phyloP scores from a whole-genome alignment of 2,113 vertebrate species.

The Pterocles gutturalis region DNA sequence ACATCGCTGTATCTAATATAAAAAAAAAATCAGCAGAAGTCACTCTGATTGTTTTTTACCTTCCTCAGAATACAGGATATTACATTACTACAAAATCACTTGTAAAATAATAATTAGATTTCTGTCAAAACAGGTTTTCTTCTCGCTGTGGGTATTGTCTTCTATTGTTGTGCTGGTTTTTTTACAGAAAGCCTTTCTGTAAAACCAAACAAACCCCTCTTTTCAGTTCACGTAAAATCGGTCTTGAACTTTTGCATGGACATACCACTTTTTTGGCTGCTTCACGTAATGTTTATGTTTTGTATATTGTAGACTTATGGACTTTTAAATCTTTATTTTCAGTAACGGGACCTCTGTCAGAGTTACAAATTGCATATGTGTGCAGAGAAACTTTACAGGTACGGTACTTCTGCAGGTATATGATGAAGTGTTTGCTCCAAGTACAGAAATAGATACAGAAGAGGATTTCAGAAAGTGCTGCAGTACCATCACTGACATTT shows the following conservation, averaged over 20 bases:
- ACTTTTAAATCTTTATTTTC: conserved; percentile 16
- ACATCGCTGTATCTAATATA: neutral
- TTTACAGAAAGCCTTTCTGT: conserved; percentile 24
- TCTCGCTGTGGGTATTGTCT: neutral
- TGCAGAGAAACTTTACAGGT: conserved; percentile 97
- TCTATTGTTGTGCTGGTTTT: neutral
- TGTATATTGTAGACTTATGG: neutral
- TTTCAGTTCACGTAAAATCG: neutral
- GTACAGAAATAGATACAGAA: neutral
- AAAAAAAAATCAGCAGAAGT: neutral
- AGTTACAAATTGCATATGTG: conserved; percentile 94
- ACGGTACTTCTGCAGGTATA: neutral
- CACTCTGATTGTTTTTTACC: neutral
- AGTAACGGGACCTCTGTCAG: conserved; percentile 96
- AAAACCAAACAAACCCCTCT: neutral
- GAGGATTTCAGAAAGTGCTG: neutral
- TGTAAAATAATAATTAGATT: neutral
- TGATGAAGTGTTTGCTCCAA: neutral
- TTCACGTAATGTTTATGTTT: rapidly evolving
- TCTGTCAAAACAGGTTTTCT: neutral
- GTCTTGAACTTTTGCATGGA: neutral
- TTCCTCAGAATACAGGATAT: neutral
- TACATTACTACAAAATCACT: neutral
- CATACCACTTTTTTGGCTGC: neutral
- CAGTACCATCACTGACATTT: rapidly evolving